phyloP scores from a whole-genome alignment of 2,888 invertebrate species.

The Resseliella maxima region DNA sequence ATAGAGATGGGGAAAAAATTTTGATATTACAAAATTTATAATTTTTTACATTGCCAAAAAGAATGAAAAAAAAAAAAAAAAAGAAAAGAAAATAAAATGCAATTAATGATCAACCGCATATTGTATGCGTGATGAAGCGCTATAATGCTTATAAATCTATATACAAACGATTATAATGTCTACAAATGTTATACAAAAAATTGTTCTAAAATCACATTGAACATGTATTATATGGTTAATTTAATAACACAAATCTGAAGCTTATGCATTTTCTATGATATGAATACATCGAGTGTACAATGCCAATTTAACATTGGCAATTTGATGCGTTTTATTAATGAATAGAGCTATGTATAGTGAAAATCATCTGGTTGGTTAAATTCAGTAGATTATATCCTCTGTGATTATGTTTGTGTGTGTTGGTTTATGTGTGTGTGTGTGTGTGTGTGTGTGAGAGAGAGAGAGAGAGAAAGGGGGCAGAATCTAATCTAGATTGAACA shows the following conservation, averaged over 20 bases:
- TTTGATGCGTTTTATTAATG: background rate
- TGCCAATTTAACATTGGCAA: background rate
- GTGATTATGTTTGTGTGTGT: too few relatives aligned
- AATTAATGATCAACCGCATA: background rate
- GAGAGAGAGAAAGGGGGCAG: too few relatives aligned
- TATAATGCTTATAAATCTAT: background rate
- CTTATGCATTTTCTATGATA: slow-evolving; percentile 17
- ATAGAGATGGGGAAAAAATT: background rate
- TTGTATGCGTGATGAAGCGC: background rate
- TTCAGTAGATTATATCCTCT: too few relatives aligned
- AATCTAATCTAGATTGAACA: too few relatives aligned
- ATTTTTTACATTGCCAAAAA: background rate
- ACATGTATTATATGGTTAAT: slow-evolving; percentile 24
- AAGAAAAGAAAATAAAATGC: background rate
- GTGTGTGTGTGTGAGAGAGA: too few relatives aligned
- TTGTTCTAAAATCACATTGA: background rate
- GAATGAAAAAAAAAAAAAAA: background rate
- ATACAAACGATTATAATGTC: background rate
- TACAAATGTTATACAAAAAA: slow-evolving; percentile 19
- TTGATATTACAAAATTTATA: background rate
- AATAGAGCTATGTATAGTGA: too few relatives aligned
- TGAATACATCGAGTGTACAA: background rate
- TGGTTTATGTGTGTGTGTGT: too few relatives aligned
- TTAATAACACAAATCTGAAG: slow-evolving; percentile 45
- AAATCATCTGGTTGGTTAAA: background rate